Evolutionary conservation across 2,113 vertebrate genomes (phyloP).

Genomic region (Himantopus leucocephalus): DNA sequence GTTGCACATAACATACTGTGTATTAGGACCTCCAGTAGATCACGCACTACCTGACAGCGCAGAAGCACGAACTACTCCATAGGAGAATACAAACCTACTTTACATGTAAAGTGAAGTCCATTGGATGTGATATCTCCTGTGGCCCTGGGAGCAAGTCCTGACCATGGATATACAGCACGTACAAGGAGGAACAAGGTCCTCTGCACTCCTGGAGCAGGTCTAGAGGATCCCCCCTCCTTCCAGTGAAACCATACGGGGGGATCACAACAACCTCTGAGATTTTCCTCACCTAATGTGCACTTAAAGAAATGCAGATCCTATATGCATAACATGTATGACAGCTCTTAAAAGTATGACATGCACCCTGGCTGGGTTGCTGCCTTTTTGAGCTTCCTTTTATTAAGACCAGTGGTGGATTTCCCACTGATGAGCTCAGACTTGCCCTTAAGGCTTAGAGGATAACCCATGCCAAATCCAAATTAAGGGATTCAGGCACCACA

Average conservation of each 20-base stretch:
- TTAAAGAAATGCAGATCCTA: background rate
- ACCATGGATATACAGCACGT: fast-evolving
- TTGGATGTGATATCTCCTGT: background rate
- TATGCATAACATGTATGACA: fast-evolving
- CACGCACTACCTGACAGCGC: background rate
- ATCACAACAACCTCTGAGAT: background rate
- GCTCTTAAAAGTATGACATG: background rate
- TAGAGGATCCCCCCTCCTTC: background rate
- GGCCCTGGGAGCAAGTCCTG: background rate
- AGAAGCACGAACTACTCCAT: background rate
- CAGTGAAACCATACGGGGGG: background rate
- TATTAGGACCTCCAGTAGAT: background rate
- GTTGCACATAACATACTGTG: background rate
- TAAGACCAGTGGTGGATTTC: background rate
- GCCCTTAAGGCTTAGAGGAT: background rate
- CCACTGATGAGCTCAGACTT: background rate
- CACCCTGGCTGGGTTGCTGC: background rate
- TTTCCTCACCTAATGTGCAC: background rate
- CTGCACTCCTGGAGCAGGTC: background rate
- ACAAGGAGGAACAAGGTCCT: background rate
- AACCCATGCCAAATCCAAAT: background rate
- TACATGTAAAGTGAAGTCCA: background rate
- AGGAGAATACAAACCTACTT: background rate
- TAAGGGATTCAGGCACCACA: background rate
- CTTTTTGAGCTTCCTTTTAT: background rate